A percentile compares a stretch with the other conserved stretches of the same genome.
Conservation (phyloP, 2,113 vertebrate genomes). For the Myiagra hebetior region DNA sequence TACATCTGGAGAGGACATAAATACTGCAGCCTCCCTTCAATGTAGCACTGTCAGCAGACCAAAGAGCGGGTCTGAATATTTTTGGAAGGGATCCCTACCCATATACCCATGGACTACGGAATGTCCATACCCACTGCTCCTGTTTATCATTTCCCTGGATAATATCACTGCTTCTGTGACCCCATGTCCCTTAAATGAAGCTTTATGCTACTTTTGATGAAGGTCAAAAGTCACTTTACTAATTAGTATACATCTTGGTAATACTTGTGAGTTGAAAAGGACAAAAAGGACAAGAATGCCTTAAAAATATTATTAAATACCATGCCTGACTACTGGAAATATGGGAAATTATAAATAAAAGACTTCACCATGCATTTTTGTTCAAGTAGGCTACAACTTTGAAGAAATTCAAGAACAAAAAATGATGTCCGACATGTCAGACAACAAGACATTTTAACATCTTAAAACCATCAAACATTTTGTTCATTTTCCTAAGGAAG, state of each 20-base stretch:
- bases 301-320: background rate
- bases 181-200: background rate
- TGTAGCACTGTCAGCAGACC: background rate
- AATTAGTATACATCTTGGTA: background rate
- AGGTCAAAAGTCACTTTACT: background rate
- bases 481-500: background rate
- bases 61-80: background rate
- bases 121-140: background rate
- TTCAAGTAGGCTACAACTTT: background rate
- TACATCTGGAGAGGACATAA: background rate
- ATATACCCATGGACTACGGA: background rate
- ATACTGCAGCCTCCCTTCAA: background rate
- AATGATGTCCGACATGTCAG: background rate
- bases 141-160: background rate
- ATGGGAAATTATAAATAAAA: background rate
- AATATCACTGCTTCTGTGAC: background rate
- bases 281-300: background rate
- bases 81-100: background rate
- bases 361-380: background rate
- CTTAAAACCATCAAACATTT: background rate
- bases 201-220: background rate
- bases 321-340: background rate
- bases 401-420: background rate
- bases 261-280: background rate
- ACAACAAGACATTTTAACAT: background rate